These are phyloP conservation scores for Grammomys dolichurus DNA, from an alignment of 2,113 vertebrate species.

Conservation along the genomic window DNA sequence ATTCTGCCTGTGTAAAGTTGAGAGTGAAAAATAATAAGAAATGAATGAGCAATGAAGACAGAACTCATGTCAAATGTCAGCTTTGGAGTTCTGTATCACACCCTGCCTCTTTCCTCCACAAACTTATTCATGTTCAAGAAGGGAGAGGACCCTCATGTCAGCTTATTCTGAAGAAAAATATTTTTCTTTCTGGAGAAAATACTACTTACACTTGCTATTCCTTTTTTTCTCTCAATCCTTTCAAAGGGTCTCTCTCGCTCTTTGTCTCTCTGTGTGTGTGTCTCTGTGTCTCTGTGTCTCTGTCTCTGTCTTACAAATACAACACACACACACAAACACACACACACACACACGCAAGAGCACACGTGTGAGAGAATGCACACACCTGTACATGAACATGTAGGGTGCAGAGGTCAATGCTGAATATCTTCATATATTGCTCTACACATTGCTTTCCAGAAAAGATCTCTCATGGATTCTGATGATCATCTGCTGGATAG, in stretches of 20 bases:
- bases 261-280: neutral
- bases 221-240: neutral
- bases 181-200: neutral
- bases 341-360: too few species aligned
- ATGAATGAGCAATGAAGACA: too few species aligned
- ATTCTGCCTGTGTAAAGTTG: neutral
- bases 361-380: neutral
- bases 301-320: too few species aligned
- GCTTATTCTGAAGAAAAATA: neutral
- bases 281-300: too few species aligned
- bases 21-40: too few species aligned
- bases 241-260: neutral
- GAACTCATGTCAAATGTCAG: neutral
- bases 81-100: neutral
- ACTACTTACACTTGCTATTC: neutral
- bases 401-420: neutral
- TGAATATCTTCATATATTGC: neutral
- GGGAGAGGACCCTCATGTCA: neutral
- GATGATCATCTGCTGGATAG: neutral
- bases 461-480: neutral
- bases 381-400: neutral
- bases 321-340: too few species aligned
- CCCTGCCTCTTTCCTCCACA: neutral
- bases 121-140: neutral
- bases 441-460: neutral